phyloP scores from a whole-genome alignment of 2,113 vertebrate species.

The Semnornis frantzii region DNA sequence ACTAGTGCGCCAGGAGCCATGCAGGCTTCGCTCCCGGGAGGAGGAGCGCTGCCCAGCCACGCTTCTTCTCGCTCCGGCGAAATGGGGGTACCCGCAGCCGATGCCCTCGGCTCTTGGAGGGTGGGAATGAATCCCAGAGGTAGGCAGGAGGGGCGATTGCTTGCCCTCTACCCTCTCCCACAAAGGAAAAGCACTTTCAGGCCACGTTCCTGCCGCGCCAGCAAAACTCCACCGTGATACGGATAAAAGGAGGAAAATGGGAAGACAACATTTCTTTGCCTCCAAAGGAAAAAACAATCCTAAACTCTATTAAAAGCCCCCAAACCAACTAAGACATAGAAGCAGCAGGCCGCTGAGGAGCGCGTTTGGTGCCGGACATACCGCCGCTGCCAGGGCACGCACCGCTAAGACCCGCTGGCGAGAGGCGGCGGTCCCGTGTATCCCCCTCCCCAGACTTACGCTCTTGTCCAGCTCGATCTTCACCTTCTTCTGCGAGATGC shows the following conservation, averaged over 20 bases:
- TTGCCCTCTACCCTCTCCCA: neutral
- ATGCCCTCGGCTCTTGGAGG: neutral
- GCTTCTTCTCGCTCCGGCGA: neutral
- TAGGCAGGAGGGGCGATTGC: neutral
- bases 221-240: neutral
- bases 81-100: neutral
- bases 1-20: neutral
- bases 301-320: neutral
- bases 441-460: slow-evolving; percentile 42
- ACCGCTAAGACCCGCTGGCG: neutral
- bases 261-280: no score
- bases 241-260: no score
- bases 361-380: no score
- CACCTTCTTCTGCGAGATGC: slow-evolving; percentile 86
- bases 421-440: neutral
- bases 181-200: neutral
- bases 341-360: neutral
- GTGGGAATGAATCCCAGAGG: no score
- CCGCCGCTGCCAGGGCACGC: neutral
- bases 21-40: neutral
- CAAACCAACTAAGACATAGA: neutral
- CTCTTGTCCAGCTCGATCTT: slow-evolving; percentile 86
- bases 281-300: neutral
- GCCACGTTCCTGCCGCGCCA: neutral
- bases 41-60: neutral